A percentile compares a stretch with the other conserved stretches of the same genome.
These are phyloP conservation scores for Sceloporus tristichus DNA, from an alignment of 2,113 vertebrate species.

Conservation along the genomic window DNA sequence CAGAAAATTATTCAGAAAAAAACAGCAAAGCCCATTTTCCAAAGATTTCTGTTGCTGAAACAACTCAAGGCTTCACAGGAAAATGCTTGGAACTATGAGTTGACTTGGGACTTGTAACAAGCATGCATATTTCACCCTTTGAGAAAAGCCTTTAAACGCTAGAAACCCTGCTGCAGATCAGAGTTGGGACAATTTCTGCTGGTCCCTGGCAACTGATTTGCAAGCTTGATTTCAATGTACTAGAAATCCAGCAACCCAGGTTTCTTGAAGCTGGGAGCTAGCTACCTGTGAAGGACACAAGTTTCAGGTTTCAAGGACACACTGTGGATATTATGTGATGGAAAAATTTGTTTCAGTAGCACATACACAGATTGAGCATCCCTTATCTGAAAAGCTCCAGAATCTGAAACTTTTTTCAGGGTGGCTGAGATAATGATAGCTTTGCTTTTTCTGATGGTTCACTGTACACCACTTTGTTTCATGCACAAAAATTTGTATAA, in stretches of 20 bases:
- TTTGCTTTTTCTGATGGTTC: too few relatives aligned
- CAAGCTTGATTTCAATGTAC: neutral
- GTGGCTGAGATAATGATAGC: too few relatives aligned
- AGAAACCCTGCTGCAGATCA: too few relatives aligned
- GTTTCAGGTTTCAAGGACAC: neutral
- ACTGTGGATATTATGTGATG: neutral
- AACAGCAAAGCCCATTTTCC: neutral
- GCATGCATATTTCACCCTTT: neutral
- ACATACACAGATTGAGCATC: too few relatives aligned
- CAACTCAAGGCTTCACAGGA: neutral
- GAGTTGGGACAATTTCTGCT: neutral
- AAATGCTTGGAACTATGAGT: too few relatives aligned
- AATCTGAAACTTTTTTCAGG: too few relatives aligned
- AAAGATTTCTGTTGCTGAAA: neutral
- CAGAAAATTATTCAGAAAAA: neutral
- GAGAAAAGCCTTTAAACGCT: neutral
- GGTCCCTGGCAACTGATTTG: neutral
- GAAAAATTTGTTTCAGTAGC: neutral
- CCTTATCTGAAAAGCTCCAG: too few relatives aligned
- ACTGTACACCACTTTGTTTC: too few relatives aligned
- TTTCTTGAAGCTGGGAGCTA: slow-evolving; percentile 22
- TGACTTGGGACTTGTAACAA: neutral
- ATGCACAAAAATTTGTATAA: too few relatives aligned
- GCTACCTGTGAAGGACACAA: neutral
- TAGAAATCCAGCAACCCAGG: neutral